Evolutionary conservation across 2,888 invertebrate species (phyloP).

Genomic region (Lydus trimaculatus): DNA sequence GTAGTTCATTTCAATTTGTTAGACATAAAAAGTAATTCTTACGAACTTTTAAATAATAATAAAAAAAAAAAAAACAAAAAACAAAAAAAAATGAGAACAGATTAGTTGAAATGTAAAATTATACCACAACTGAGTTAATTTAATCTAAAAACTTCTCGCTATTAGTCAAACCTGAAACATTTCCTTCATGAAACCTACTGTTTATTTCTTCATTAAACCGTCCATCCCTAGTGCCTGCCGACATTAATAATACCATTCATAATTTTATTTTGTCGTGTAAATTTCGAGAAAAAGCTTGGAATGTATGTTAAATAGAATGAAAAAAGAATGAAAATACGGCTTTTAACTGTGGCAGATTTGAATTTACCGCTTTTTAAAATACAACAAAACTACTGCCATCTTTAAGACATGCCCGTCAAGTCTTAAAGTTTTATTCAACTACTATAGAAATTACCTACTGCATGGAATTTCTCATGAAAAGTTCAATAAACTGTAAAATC

Average conservation of each 20-base stretch:
- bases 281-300: not conserved
- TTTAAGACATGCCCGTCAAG: too few species aligned
- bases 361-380: too few species aligned
- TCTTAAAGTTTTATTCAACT: too few species aligned
- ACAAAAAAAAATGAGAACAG: conserved; percentile 42
- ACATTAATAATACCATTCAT: not conserved
- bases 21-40: conserved; percentile 14
- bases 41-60: conserved; percentile 39
- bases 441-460: too few species aligned
- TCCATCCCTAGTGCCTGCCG: conserved; percentile 22
- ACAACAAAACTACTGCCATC: too few species aligned
- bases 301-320: not conserved
- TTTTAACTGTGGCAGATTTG: too few species aligned
- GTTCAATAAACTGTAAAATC: not conserved
- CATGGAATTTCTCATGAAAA: too few species aligned
- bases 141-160: conserved; percentile 48
- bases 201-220: conserved; percentile 52
- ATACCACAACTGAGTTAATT: conserved; percentile 46
- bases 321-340: not conserved
- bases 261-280: not conserved
- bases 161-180: conserved; percentile 48
- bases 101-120: conserved; percentile 48
- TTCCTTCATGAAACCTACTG: conserved; percentile 42
- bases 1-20: not conserved
- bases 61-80: conserved; percentile 42